phyloP scores from a whole-genome alignment of 2,888 invertebrate species.

The Thera obeliscata region DNA sequence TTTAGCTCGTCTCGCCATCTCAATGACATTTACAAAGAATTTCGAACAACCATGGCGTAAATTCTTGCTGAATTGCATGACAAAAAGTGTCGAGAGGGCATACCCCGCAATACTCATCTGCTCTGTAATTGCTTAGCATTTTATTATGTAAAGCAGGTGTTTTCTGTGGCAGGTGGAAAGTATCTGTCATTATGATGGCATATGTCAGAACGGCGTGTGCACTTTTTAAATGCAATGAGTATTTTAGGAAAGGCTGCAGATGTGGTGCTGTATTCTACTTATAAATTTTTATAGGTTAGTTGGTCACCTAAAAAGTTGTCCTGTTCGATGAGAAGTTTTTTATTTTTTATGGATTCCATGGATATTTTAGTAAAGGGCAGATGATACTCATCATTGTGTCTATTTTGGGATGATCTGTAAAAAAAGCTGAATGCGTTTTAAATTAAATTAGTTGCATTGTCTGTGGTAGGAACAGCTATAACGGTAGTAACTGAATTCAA shows the following conservation, averaged over 20 bases:
- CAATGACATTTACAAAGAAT: neutral
- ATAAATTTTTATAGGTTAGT: conserved; percentile 17
- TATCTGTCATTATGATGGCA: conserved; percentile 19
- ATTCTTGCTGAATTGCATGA: neutral
- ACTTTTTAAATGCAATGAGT: conserved; percentile 15
- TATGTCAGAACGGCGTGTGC: conserved; percentile 17
- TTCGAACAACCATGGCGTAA: conserved; percentile 11
- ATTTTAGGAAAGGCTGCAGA: conserved; percentile 13
- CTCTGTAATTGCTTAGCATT: conserved; percentile 15
- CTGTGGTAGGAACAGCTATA: neutral
- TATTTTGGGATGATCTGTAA: conserved; percentile 4
- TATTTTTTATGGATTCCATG: neutral
- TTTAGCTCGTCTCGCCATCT: no score
- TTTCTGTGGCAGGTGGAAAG: conserved; percentile 8
- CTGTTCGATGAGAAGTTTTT: neutral
- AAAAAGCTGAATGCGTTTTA: conserved; percentile 3
- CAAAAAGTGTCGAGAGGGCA: conserved; percentile 20
- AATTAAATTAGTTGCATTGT: conserved; percentile 1
- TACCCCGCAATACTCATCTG: conserved; percentile 11
- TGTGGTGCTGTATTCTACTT: neutral
- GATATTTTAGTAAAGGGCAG: conserved; percentile 10
- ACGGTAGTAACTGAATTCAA: neutral
- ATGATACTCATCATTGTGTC: conserved; percentile 4
- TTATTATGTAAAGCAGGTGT: conserved; percentile 14
- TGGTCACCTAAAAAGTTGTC: conserved; percentile 20